Evolutionary conservation across 2,797 vertebrate species (phyloP).

Genomic region (Danio choprae): DNA sequence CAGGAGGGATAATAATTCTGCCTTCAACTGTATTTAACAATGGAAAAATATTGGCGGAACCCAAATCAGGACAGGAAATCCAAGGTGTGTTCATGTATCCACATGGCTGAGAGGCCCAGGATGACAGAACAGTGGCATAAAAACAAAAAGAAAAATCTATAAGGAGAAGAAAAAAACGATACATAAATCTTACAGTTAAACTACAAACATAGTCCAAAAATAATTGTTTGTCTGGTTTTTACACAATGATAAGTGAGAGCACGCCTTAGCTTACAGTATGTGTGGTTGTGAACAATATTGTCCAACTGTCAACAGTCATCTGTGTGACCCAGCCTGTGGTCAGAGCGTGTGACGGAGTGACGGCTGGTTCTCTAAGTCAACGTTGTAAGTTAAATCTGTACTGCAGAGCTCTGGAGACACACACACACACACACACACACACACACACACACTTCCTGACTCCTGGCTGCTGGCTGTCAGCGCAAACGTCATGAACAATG

Average conservation of each 20-base stretch:
- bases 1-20: too few species aligned
- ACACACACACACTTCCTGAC: neutral
- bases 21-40: neutral
- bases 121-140: neutral
- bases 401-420: neutral
- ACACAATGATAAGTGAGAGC: neutral
- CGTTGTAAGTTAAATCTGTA: neutral
- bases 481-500: neutral
- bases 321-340: neutral
- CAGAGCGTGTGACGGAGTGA: constrained; percentile 1
- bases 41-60: constrained; percentile 24
- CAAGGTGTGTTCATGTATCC: constrained; percentile 34
- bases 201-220: neutral
- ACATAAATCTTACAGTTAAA: neutral
- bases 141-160: neutral
- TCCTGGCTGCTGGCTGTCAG: neutral
- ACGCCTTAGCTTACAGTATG: neutral
- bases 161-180: neutral
- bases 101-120: constrained; percentile 5
- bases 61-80: constrained; percentile 52
- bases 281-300: neutral
- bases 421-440: too few species aligned
- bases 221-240: neutral
- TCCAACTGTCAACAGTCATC: neutral
- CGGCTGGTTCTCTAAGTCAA: neutral